Percentiles rank a stretch among this genome's conserved stretches.
Evolutionary conservation across 2,888 invertebrate genomes (phyloP).

Genomic region (Alitta virens): DNA sequence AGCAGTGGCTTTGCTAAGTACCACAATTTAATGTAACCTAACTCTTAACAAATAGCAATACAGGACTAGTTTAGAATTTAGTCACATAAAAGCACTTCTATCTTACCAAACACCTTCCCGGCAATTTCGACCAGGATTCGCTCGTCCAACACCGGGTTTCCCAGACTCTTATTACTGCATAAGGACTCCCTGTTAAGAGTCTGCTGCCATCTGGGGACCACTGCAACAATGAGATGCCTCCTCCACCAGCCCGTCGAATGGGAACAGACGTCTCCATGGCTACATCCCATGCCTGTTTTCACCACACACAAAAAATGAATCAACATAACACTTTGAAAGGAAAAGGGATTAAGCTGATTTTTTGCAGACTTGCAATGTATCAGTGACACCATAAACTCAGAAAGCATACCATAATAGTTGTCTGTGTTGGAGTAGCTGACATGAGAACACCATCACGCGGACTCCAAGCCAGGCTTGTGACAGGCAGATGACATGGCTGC

Average conservation of each 20-base stretch:
- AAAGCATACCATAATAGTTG: slow-evolving; percentile 67
- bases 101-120: slow-evolving; percentile 70
- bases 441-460: slow-evolving; percentile 69
- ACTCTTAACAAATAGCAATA: no score
- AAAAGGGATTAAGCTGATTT: no score
- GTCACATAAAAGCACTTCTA: no score
- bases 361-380: no score
- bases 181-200: slow-evolving; percentile 77
- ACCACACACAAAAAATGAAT: no score
- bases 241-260: slow-evolving; percentile 72
- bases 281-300: slow-evolving; percentile 83
- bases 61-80: no score
- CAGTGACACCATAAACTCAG: no score
- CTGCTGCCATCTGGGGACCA: slow-evolving; percentile 81
- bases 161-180: slow-evolving; percentile 86
- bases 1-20: no score
- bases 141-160: slow-evolving; percentile 72
- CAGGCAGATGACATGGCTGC: slow-evolving; percentile 74
- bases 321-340: no score
- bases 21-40: no score
- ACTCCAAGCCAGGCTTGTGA: slow-evolving; percentile 82
- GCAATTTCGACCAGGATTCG: slow-evolving; percentile 78
- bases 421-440: slow-evolving; percentile 76
- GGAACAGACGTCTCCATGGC: slow-evolving; percentile 71
- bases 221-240: slow-evolving; percentile 72